Evolutionary conservation across 2,113 vertebrate genomes (phyloP).

Genomic region (Mustela lutreola): DNA sequence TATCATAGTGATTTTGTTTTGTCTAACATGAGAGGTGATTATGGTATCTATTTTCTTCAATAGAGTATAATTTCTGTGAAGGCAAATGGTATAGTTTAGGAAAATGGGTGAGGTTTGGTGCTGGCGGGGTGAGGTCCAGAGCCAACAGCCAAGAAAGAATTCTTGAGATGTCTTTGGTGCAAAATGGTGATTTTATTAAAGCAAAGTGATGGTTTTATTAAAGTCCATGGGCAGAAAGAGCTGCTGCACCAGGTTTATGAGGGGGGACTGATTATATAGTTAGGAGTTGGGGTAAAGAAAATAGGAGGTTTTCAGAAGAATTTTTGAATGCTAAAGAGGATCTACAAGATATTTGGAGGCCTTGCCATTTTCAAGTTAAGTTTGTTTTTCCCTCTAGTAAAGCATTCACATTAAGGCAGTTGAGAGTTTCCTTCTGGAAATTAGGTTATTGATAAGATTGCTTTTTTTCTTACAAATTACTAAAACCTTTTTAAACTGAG

Average conservation of each 20-base stretch:
- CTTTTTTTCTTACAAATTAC: not conserved
- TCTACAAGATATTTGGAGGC: not conserved
- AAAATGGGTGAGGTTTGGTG: not conserved
- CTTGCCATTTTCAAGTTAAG: not conserved
- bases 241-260: not conserved
- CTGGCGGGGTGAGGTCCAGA: not conserved
- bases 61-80: slow-evolving; percentile 11
- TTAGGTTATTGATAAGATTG: not conserved
- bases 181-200: not conserved
- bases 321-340: not conserved
- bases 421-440: not conserved
- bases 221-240: not conserved
- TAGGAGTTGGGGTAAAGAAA: not conserved
- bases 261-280: not conserved
- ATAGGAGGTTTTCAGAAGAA: not conserved
- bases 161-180: not conserved
- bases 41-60: not conserved
- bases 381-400: not conserved
- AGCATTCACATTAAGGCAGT: not conserved
- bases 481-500: not conserved
- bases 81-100: not conserved
- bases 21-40: not conserved
- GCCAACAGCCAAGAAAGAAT: not conserved
- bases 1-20: not conserved
- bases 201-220: not conserved